phyloP scores from a whole-genome alignment of 2,888 invertebrate genomes.

The Parascotia fuliginaria region DNA sequence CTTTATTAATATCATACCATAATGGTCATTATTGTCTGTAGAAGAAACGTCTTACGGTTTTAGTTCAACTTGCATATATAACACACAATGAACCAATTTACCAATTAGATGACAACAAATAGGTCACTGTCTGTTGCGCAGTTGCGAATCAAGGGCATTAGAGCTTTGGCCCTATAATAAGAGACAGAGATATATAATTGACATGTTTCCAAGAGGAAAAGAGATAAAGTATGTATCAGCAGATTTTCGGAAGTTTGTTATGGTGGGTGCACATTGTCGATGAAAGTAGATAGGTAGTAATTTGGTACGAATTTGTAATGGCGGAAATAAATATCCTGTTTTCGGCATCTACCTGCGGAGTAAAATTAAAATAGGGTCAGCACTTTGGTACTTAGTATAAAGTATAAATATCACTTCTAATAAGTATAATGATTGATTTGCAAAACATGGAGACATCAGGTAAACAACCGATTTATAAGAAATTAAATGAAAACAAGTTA shows the following conservation, averaged over 20 bases:
- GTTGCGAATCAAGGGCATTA: slow-evolving; percentile 61
- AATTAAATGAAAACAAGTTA: too few species aligned
- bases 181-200: slow-evolving; percentile 39
- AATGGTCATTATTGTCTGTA: background rate
- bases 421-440: too few species aligned
- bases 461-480: too few species aligned
- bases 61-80: background rate
- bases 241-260: slow-evolving; percentile 34
- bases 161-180: slow-evolving; percentile 54
- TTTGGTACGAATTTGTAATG: background rate
- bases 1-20: too few species aligned
- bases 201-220: slow-evolving; percentile 24
- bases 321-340: too few species aligned
- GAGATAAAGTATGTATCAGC: slow-evolving; percentile 41
- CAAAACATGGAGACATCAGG: too few species aligned
- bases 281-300: background rate
- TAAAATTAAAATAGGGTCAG: too few species aligned
- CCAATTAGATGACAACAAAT: slow-evolving; percentile 49
- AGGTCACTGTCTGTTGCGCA: slow-evolving; percentile 63
- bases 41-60: background rate
- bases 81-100: slow-evolving; percentile 31
- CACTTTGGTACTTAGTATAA: too few species aligned
- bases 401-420: too few species aligned
- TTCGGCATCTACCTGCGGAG: too few species aligned
- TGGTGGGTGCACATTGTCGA: slow-evolving; percentile 14